phyloP scores from a whole-genome alignment of 2,113 vertebrate species.

The Lepisosteus oculatus region DNA sequence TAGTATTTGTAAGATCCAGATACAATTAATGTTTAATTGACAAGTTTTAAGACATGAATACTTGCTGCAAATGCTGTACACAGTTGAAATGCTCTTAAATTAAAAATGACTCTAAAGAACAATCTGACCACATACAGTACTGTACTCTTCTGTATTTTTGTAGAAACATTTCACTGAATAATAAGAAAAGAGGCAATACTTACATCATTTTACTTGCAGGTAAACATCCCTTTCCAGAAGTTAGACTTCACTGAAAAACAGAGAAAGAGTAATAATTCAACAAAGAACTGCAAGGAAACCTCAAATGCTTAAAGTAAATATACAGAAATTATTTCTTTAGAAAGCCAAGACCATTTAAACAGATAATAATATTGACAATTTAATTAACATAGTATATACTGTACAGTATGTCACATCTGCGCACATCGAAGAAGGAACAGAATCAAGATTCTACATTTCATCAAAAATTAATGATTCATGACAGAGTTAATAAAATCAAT shows the following conservation, averaged over 20 bases:
- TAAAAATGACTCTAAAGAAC: no score
- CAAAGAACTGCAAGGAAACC: not conserved
- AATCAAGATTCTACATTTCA: not conserved
- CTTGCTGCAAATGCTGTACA: no score
- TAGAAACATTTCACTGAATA: no score
- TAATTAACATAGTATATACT: not conserved
- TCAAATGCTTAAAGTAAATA: not conserved
- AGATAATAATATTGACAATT: no score
- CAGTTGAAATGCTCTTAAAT: no score
- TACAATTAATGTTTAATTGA: no score
- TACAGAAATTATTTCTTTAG: not conserved
- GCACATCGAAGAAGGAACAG: slow-evolving; percentile 33
- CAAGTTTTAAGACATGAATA: no score
- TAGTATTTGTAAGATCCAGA: no score
- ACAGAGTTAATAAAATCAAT: slow-evolving; percentile 4
- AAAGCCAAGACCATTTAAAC: not conserved
- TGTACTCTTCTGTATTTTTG: no score
- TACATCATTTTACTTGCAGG: slow-evolving; percentile 1
- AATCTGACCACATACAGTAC: no score
- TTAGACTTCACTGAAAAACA: slow-evolving; percentile 5
- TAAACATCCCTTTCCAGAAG: slow-evolving; percentile 6
- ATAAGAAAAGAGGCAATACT: not conserved
- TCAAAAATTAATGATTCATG: not conserved
- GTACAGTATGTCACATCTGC: not conserved
- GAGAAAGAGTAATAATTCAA: not conserved